Evolutionary conservation across 1,140 invertebrate genomes (phyloP).

Genomic region (Zaprionus vittiger): DNA sequence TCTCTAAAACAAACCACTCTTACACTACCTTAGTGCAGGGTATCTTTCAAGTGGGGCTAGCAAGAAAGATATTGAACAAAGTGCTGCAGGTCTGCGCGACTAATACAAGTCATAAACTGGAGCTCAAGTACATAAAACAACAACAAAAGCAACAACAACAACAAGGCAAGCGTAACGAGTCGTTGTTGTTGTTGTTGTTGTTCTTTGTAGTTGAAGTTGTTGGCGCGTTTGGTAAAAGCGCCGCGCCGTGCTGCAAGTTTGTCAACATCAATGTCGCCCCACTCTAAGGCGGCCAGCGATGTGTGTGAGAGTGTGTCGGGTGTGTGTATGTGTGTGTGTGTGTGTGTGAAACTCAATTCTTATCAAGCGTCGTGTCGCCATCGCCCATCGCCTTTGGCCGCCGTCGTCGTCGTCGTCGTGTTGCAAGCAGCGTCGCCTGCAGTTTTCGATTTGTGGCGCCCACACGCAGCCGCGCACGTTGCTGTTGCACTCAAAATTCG

Average conservation of each 20-base stretch:
- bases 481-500: slow-evolving; percentile 66
- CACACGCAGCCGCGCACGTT: slow-evolving; percentile 39
- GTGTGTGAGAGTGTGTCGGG: slow-evolving; percentile 8
- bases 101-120: slow-evolving; percentile 78
- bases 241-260: slow-evolving; percentile 54
- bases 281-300: slow-evolving; percentile 5
- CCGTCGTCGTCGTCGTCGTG: slow-evolving; percentile 34
- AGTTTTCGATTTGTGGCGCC: slow-evolving; percentile 45
- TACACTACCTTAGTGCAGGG: not conserved
- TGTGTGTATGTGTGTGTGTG: slow-evolving; percentile 41
- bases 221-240: slow-evolving; percentile 57
- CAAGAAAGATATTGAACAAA: slow-evolving; percentile 37
- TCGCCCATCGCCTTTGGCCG: slow-evolving; percentile 56
- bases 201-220: slow-evolving; percentile 7
- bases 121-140: slow-evolving; percentile 75
- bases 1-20: not conserved
- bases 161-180: slow-evolving; percentile 54
- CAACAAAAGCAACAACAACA: slow-evolving; percentile 47
- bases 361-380: slow-evolving; percentile 75
- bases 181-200: slow-evolving; percentile 31
- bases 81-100: slow-evolving; percentile 65
- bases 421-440: slow-evolving; percentile 24
- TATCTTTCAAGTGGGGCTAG: not conserved
- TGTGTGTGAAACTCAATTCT: slow-evolving; percentile 62
- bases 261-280: slow-evolving; percentile 68